These are phyloP conservation scores for Oreochromis spilurus DNA, from an alignment of 2,113 vertebrate species.

Conservation along the genomic window DNA sequence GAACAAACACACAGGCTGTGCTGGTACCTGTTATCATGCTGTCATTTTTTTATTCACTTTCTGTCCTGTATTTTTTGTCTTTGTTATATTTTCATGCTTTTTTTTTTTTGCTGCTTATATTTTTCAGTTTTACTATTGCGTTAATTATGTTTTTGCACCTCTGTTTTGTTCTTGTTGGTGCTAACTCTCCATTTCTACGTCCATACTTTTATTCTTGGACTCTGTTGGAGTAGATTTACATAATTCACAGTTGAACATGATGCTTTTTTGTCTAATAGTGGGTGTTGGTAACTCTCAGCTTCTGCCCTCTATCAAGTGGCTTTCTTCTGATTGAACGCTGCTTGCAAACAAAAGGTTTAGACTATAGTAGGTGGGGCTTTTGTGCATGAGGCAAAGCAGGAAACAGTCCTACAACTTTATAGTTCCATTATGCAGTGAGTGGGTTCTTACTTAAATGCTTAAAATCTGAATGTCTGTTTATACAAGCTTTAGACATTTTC, in stretches of 20 bases:
- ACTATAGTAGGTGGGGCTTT: neutral
- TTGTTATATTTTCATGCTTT: neutral
- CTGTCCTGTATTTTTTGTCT: neutral
- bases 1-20: neutral
- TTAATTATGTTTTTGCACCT: neutral
- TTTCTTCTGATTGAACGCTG: neutral
- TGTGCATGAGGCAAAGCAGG: neutral
- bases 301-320: neutral
- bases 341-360: neutral
- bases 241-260: neutral
- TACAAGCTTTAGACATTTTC: neutral
- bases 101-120: neutral
- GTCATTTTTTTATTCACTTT: neutral
- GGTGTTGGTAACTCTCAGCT: neutral
- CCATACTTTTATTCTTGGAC: neutral
- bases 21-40: neutral
- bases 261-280: neutral
- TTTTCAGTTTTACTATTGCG: neutral
- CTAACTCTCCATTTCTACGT: neutral
- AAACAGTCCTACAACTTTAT: neutral
- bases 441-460: neutral
- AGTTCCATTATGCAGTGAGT: neutral
- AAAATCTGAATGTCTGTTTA: neutral
- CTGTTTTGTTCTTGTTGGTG: neutral
- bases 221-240: neutral